Conservation (phyloP, 2,888 invertebrate genomes). For the Torymus texanus region DNA sequence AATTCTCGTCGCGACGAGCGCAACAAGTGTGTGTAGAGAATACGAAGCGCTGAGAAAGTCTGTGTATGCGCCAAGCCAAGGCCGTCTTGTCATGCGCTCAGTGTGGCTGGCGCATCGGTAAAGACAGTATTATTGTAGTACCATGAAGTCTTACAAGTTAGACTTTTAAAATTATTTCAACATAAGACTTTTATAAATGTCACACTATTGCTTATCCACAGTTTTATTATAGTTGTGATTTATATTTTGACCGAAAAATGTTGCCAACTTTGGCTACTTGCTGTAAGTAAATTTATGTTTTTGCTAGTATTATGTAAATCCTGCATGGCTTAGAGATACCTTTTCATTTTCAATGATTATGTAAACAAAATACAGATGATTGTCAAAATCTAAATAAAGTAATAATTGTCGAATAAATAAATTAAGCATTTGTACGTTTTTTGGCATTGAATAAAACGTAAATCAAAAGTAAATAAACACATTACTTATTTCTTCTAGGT, state of each 20-base stretch:
- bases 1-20: slow-evolving; percentile 30
- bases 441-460: background rate
- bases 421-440: too few species aligned
- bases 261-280: slow-evolving; percentile 40
- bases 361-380: too few species aligned
- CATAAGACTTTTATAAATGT: slow-evolving; percentile 21
- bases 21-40: slow-evolving; percentile 12
- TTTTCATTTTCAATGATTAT: too few species aligned
- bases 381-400: too few species aligned
- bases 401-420: too few species aligned
- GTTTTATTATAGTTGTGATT: slow-evolving; percentile 1
- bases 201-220: background rate
- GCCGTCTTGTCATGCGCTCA: slow-evolving; percentile 47
- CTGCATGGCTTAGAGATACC: too few species aligned
- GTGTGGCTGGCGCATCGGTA: slow-evolving; percentile 52
- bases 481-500: slow-evolving; percentile 31
- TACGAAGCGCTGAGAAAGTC: slow-evolving; percentile 48
- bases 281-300: slow-evolving; percentile 49
- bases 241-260: slow-evolving; percentile 32
- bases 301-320: background rate
- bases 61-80: slow-evolving; percentile 31
- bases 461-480: background rate
- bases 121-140: slow-evolving; percentile 38
- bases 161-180: slow-evolving; percentile 12
- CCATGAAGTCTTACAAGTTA: slow-evolving; percentile 30